Evolutionary conservation across 2,797 vertebrate species (phyloP), one percentile per base, ranked within the genome.

Genomic region (Tenualosa thibaudeaui): DNA sequence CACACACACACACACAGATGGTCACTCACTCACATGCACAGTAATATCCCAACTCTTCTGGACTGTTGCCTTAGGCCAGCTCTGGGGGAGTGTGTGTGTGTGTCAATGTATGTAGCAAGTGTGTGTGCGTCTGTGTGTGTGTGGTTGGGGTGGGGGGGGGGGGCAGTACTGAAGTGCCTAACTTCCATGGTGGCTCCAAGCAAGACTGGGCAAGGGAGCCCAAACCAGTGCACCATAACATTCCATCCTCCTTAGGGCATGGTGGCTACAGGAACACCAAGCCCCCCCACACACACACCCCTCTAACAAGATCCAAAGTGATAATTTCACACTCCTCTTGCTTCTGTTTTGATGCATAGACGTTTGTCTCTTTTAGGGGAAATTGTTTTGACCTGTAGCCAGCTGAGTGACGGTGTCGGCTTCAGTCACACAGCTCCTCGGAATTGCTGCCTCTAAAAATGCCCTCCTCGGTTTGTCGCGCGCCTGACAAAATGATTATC

Each of bases 301-400:
- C 19, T 8, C 43, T 49, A 89, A 88, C 60, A 85, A 82, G 83
- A 88, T 87, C 71, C 68, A 31, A 75, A 87, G 81, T 71, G 84
- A 87, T 89, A 68, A 86, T 85, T 87, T 88, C 86, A 89, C 82
- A 53, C 85, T 84, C 83, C 84, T 49, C 46, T 81, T 50, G 83
- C 82, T 86, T 86, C 83, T 58, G 17, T 87, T 78, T 85, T 84
- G 51, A 84, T 83, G 31, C 78, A 62, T 81, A 40, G 46, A 81
- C 68, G 75, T 86, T 81, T 62, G 68, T 86, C 58, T 86, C 49
- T 86, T 88, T 84, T 62, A n/a, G 71, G 40, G 68, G 81, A 83
- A 85, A 86, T 85, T 26, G 75, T 81, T 88, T 24, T 86, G 85
- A 86, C 81, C 85, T 84, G 26, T 43, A 65, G 43, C 81, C 68